Base-by-base conservation (phyloP, 2,113 vertebrate genomes). In the Rafetus swinhoei region DNA sequence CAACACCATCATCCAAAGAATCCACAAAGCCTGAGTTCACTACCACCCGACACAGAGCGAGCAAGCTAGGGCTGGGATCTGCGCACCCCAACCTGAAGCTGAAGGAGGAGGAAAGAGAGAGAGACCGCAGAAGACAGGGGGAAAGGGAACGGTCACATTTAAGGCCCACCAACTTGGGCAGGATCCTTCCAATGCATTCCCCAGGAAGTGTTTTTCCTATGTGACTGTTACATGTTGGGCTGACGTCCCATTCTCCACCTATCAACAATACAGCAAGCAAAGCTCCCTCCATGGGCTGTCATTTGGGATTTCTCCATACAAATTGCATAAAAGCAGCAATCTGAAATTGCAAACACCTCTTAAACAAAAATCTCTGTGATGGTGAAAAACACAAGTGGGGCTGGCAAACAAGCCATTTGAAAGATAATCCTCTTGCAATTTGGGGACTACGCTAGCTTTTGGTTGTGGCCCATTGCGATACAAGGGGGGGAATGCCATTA, bases 281-380 rank as follows among this genome's bases (percentile, higher is more conserved):
- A 90, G 62, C 53, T 86, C 9, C 59, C 92, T 94, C 77, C 54
- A 69, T 0, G 1, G 86, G 93, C 87, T 95, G 95, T 56, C 94
- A 93, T 95, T 93, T 84, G 94, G 91, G 90, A 93, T 95, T 95
- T 93, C 86, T 91, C 57, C 80, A 50, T 84, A 96, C 94, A 95
- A 95, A 94, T 82, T 65, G 90, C 84, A 91, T 93, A 95, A 96
- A 97, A 89, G 94, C 97, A 96, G 93, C 93, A 96, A 92, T 87
- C 82, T 96, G 95, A 97, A 93, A 96, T 81, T 39, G 86, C 93
- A 96, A 97, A 97, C 87, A 90, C 93, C 84, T 94, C 90, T 96
- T 91, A 95, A 95, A 95, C 87, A 94, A 94, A 96, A 96, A 95
- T 81, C 86, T 86, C 90, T 90, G 88, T 89, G 93, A 89, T 0